These are phyloP conservation scores for Austrofundulus limnaeus DNA, from an alignment of 2,113 vertebrate species.

Conservation along the genomic window DNA sequence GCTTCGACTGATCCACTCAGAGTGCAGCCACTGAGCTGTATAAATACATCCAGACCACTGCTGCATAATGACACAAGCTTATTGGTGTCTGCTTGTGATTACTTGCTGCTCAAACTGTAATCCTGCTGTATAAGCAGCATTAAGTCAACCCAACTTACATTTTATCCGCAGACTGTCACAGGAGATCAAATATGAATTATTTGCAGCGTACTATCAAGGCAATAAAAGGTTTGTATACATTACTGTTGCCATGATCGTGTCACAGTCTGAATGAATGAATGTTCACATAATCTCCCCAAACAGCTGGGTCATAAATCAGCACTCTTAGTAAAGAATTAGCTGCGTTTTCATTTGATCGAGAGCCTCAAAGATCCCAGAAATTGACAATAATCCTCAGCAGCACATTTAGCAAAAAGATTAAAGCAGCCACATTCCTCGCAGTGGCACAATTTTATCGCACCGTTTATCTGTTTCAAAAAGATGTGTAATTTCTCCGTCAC, in stretches of 20 bases:
- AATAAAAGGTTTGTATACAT: background rate
- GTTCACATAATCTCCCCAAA: conserved; percentile 35
- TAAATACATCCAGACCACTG: conserved; percentile 49
- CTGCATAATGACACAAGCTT: conserved; percentile 48
- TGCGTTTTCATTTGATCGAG: conserved; percentile 33
- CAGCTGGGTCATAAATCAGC: conserved; percentile 31
- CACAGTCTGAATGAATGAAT: conserved; percentile 21
- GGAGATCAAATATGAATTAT: conserved; percentile 13
- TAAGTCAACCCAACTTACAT: conserved; percentile 27
- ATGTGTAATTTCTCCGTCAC: conserved; percentile 72
- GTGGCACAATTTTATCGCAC: conserved; percentile 45
- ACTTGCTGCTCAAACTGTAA: conserved; percentile 39
- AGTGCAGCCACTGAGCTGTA: conserved; percentile 60
- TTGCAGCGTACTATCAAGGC: conserved; percentile 6
- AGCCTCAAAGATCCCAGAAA: conserved; percentile 32
- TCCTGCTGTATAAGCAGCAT: conserved; percentile 35
- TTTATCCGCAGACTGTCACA: background rate
- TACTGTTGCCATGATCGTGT: conserved; percentile 1
- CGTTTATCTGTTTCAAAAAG: conserved; percentile 62
- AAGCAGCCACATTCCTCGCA: conserved; percentile 56
- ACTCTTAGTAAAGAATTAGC: conserved; percentile 22
- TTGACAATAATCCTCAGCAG: conserved; percentile 24
- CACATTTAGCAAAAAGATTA: conserved; percentile 36
- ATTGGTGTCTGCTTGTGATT: conserved; percentile 48
- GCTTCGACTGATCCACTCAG: conserved; percentile 60